These are phyloP conservation scores for Brevimyrus niger DNA, from an alignment of 2,113 vertebrate species.

Conservation along the genomic window DNA sequence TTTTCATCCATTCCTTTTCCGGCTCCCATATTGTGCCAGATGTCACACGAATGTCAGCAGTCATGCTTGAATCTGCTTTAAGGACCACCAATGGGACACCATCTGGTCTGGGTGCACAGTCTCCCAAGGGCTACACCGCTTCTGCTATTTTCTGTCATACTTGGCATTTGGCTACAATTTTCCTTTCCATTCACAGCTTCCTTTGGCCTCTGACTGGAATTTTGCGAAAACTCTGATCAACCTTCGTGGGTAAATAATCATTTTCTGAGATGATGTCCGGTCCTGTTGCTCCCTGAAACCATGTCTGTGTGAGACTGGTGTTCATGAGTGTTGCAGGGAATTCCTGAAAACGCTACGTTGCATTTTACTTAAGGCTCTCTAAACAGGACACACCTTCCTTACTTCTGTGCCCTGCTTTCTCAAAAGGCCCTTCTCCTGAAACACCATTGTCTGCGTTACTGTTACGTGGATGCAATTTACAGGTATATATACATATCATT, in stretches of 20 bases:
- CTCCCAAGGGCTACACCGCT: neutral
- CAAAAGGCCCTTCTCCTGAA: neutral
- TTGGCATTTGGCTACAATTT: neutral
- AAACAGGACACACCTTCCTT: neutral
- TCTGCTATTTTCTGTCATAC: neutral
- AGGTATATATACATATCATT: neutral
- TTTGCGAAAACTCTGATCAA: neutral
- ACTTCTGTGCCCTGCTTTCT: neutral
- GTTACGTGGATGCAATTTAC: neutral
- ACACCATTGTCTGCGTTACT: neutral
- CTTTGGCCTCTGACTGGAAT: neutral
- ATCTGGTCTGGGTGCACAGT: neutral
- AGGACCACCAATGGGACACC: neutral
- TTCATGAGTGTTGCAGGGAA: neutral
- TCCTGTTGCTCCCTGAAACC: neutral
- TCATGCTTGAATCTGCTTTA: neutral
- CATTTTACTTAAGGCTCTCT: neutral
- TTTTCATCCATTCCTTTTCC: neutral
- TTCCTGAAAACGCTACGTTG: neutral
- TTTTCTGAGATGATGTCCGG: neutral
- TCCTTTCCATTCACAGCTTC: neutral
- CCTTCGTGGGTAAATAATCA: neutral
- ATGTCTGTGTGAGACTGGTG: neutral
- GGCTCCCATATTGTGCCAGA: neutral
- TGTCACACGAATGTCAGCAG: conserved; percentile 8